phyloP scores from a whole-genome alignment of 2,888 invertebrate species.

The Pecten maximus region DNA sequence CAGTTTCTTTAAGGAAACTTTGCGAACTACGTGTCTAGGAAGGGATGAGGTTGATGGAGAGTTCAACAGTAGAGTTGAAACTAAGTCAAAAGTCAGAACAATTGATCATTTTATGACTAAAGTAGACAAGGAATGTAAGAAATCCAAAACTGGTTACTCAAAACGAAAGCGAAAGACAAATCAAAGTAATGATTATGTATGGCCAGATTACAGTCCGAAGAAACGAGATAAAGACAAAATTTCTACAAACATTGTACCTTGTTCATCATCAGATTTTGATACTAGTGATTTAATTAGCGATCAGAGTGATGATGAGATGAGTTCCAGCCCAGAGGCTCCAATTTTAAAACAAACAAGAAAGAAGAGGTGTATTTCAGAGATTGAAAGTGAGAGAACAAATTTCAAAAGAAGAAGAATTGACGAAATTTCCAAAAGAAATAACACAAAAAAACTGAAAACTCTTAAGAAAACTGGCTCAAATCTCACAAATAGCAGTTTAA shows the following conservation, averaged over 20 bases:
- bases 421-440: not conserved
- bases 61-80: not conserved
- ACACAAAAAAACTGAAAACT: not conserved
- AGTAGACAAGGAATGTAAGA: not conserved
- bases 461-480: not conserved
- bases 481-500: not conserved
- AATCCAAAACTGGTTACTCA: not conserved
- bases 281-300: not conserved
- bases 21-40: not conserved
- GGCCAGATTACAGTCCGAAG: slow-evolving; percentile 38
- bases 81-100: not conserved
- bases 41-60: slow-evolving; percentile 13
- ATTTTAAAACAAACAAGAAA: not conserved
- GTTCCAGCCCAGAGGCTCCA: not conserved
- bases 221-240: not conserved
- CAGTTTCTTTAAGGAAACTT: not conserved
- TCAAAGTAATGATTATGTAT: slow-evolving; percentile 35
- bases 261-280: not conserved
- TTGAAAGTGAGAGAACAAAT: slow-evolving; percentile 7
- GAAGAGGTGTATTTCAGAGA: not conserved
- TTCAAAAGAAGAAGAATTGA: slow-evolving; percentile 3
- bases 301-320: slow-evolving; percentile 26
- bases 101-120: slow-evolving; percentile 21
- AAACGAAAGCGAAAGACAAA: not conserved
- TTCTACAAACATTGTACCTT: not conserved